Conservation (phyloP, 2,888 invertebrate genomes). For the Caradrina kadenii region DNA sequence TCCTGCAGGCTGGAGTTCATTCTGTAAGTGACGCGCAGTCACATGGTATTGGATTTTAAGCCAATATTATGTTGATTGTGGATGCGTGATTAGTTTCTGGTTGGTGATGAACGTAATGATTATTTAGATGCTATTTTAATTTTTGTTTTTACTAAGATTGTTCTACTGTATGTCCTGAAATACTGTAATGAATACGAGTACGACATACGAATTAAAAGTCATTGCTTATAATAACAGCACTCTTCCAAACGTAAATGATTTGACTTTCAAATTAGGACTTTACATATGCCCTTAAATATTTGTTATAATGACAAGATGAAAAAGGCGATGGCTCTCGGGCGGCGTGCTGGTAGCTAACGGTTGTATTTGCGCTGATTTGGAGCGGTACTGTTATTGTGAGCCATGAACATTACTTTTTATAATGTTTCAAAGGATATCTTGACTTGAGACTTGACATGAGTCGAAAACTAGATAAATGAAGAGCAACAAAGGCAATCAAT, state of each 20-base stretch:
- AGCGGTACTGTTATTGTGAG: no score
- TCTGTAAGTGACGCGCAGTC: conserved; percentile 85
- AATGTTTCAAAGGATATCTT: background rate
- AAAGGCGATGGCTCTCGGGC: no score
- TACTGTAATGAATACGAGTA: background rate
- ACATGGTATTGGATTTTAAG: conserved; percentile 52
- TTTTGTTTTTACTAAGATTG: background rate
- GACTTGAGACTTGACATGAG: no score
- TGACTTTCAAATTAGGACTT: no score
- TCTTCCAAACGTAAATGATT: no score
- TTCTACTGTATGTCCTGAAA: background rate
- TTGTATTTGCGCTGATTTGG: no score
- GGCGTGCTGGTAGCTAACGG: no score
- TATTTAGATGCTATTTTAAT: background rate
- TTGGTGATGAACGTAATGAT: conserved; percentile 3
- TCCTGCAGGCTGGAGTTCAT: conserved; percentile 98
- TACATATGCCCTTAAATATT: no score
- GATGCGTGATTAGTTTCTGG: conserved; percentile 25
- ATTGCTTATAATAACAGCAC: no score
- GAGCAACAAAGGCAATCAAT: conserved; percentile 13
- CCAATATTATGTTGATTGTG: conserved; percentile 38
- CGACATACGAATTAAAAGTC: background rate
- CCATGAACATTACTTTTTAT: background rate
- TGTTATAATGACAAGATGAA: no score
- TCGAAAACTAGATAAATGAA: conserved; percentile 3